Evolutionary conservation across 35 echinoderm and acorn worm genomes (phyloP).

Genomic region (Apostichopus californicus): DNA sequence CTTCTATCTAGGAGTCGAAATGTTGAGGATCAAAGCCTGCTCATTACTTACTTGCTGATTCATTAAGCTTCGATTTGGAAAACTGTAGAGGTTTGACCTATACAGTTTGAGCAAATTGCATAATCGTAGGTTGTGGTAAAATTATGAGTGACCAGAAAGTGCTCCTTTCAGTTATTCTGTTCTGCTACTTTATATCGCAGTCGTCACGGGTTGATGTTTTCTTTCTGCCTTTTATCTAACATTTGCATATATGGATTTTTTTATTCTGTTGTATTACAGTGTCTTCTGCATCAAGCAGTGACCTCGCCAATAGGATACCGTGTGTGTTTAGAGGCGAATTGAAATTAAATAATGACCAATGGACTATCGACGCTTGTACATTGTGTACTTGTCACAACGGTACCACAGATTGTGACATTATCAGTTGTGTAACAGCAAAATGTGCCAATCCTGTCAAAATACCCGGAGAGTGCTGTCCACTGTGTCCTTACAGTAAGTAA

Average conservation of each 20-base stretch:
- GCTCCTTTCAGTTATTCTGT: no score
- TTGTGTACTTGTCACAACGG: background rate
- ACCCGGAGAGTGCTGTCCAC: background rate
- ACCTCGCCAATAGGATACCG: background rate
- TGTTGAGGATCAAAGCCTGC: no score
- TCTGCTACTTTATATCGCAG: no score
- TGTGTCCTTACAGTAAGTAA: conserved; percentile 17
- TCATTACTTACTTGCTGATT: no score
- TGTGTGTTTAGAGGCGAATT: background rate
- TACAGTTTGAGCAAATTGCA: no score
- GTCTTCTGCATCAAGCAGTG: background rate
- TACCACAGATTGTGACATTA: conserved; percentile 35
- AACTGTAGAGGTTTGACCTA: no score
- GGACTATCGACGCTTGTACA: background rate
- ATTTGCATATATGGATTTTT: background rate
- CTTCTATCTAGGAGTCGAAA: no score
- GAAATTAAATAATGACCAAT: background rate
- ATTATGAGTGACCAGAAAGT: no score
- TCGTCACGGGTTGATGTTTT: no score
- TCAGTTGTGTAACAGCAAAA: background rate
- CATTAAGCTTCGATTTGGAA: no score
- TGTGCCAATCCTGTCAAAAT: background rate
- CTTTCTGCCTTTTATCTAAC: no score
- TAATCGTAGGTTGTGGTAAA: no score
- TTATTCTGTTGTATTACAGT: background rate